A percentile compares a stretch with the other conserved stretches of the same genome.
These are phyloP conservation scores for Epinephelus fuscoguttatus DNA, from an alignment of 2,113 vertebrate genomes.

Conservation along the genomic window DNA sequence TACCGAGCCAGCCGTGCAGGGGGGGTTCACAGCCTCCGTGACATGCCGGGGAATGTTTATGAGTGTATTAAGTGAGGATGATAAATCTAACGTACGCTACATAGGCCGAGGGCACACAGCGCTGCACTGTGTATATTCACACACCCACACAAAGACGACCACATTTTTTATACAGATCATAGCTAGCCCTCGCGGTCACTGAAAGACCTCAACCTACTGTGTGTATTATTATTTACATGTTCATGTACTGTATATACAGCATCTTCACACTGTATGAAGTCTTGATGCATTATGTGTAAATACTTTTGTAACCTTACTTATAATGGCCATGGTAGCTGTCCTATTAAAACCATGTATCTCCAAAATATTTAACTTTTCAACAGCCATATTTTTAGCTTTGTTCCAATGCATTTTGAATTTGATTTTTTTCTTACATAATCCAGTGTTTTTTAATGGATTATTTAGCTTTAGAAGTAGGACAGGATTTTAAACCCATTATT, in stretches of 20 bases:
- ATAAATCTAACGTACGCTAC: conserved; percentile 72
- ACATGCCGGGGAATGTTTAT: conserved; percentile 76
- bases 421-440: not conserved
- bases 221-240: not conserved
- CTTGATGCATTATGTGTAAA: not conserved
- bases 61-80: conserved; percentile 78
- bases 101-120: conserved; percentile 46
- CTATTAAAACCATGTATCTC: not conserved
- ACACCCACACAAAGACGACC: conserved; percentile 11
- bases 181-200: conserved; percentile 23
- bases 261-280: not conserved
- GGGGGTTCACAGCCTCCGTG: conserved; percentile 62
- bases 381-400: not conserved
- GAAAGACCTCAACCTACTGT: not conserved
- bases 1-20: conserved; percentile 61
- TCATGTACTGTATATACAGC: not conserved
- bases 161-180: not conserved
- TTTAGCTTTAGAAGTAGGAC: not conserved
- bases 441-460: not conserved
- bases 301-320: not conserved
- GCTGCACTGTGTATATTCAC: conserved; percentile 57
- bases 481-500: not conserved
- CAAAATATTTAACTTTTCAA: not conserved
- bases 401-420: not conserved
- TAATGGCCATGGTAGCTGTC: not conserved